Conservation (phyloP, 2,113 vertebrate genomes). For the Carassius auratus region DNA sequence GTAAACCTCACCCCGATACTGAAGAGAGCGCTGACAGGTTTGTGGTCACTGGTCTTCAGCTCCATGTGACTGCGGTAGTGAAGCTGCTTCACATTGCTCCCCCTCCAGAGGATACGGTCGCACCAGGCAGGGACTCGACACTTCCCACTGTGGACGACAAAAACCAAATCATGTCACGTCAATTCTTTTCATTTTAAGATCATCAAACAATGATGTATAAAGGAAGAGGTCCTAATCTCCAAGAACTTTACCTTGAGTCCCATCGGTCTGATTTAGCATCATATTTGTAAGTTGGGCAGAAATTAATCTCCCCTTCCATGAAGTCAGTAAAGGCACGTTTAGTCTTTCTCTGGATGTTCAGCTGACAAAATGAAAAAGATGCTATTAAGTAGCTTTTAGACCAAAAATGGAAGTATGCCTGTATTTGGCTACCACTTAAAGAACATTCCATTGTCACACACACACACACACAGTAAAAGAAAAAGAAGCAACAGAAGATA, state of each 20-base stretch:
- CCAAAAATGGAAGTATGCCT: too few relatives aligned
- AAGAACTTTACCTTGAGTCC: conserved; percentile 89
- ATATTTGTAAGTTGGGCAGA: conserved; percentile 95
- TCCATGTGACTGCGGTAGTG: conserved; percentile 94
- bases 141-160: conserved; percentile 82
- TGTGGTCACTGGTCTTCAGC: conserved; percentile 96
- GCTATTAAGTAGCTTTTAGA: neutral
- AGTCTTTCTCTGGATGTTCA: conserved; percentile 91
- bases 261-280: conserved; percentile 95
- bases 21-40: conserved; percentile 94
- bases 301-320: conserved; percentile 89
- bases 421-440: too few relatives aligned
- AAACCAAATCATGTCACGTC: neutral
- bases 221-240: neutral
- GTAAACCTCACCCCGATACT: conserved; percentile 81
- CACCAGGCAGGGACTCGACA: conserved; percentile 97
- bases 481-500: too few relatives aligned
- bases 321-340: conserved; percentile 94
- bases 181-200: neutral
- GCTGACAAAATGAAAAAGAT: conserved; percentile 71
- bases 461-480: too few relatives aligned
- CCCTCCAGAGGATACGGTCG: conserved; percentile 94
- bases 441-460: too few relatives aligned
- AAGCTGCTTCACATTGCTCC: conserved; percentile 83
- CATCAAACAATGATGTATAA: neutral